phyloP scores from a whole-genome alignment of 2,888 invertebrate genomes.

The Scaptomyza tumidula region DNA sequence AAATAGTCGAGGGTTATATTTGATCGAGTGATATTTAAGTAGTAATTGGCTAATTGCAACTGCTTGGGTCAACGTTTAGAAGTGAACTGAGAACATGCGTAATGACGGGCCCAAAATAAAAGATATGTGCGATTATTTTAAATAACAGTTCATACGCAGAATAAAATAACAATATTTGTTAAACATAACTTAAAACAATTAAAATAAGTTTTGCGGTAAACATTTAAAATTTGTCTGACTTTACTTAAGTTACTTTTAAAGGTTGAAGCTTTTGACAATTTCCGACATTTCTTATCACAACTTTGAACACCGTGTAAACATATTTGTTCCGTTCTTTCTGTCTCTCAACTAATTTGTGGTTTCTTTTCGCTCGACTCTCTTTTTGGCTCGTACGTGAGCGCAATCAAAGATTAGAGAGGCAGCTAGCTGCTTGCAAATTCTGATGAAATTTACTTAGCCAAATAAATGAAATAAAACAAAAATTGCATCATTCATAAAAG shows the following conservation, averaged over 20 bases:
- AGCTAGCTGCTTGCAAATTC: conserved; percentile 12
- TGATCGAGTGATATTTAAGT: background rate
- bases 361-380: background rate
- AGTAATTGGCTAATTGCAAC: conserved; percentile 17
- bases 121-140: too few relatives aligned
- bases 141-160: conserved; percentile 26
- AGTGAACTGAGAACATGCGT: conserved; percentile 21
- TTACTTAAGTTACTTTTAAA: background rate
- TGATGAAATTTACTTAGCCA: conserved; percentile 18
- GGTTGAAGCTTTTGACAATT: background rate
- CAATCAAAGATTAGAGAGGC: conserved; percentile 3
- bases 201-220: too few relatives aligned
- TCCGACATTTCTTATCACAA: background rate
- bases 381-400: background rate
- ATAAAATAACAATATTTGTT: background rate
- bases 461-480: background rate
- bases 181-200: too few relatives aligned
- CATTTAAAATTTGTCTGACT: background rate
- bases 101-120: conserved; percentile 4
- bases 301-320: conserved; percentile 16
- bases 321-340: background rate
- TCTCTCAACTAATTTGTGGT: background rate
- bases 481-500: background rate
- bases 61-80: conserved; percentile 17
- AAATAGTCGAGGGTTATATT: background rate